Percentiles rank a stretch among this genome's conserved stretches.
These are phyloP conservation scores for Ornithoptera priamus DNA, from an alignment of 2,888 invertebrate species.

Conservation along the genomic window DNA sequence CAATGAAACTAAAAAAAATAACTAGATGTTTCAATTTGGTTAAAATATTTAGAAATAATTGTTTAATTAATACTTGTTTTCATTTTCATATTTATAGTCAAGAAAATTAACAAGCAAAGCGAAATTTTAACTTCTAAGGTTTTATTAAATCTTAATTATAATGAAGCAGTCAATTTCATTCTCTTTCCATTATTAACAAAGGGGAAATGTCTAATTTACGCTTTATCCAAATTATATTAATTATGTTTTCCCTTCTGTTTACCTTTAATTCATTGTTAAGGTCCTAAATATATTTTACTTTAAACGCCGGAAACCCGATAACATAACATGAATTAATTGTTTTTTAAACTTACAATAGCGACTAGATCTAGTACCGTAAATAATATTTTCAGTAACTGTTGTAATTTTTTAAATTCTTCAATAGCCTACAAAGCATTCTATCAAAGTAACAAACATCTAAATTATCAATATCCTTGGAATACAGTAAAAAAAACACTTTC, in stretches of 20 bases:
- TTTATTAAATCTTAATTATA: conserved; percentile 21
- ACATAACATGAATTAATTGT: not conserved
- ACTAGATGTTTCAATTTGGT: too few species aligned
- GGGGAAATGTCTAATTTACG: conserved; percentile 23
- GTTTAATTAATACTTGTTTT: not conserved
- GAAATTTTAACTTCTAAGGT: conserved; percentile 14
- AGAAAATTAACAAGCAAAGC: conserved; percentile 19
- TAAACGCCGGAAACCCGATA: not conserved
- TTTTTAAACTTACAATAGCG: not conserved
- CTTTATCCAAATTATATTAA: conserved; percentile 21
- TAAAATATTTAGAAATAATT: not conserved
- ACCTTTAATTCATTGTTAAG: conserved; percentile 5
- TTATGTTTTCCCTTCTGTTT: conserved; percentile 18
- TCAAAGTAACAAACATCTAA: too few species aligned
- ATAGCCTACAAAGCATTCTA: too few species aligned
- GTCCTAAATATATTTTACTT: not conserved
- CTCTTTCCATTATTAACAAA: conserved; percentile 22
- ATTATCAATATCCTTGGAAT: too few species aligned
- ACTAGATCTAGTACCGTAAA: too few species aligned
- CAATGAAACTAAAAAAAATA: too few species aligned
- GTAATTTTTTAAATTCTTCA: too few species aligned
- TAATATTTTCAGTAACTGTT: too few species aligned
- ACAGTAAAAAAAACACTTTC: too few species aligned
- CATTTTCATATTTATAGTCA: not conserved
- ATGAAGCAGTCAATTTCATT: conserved; percentile 21